These are phyloP conservation scores for Cheilosia soror DNA, from an alignment of 2,888 invertebrate genomes.

Conservation along the genomic window DNA sequence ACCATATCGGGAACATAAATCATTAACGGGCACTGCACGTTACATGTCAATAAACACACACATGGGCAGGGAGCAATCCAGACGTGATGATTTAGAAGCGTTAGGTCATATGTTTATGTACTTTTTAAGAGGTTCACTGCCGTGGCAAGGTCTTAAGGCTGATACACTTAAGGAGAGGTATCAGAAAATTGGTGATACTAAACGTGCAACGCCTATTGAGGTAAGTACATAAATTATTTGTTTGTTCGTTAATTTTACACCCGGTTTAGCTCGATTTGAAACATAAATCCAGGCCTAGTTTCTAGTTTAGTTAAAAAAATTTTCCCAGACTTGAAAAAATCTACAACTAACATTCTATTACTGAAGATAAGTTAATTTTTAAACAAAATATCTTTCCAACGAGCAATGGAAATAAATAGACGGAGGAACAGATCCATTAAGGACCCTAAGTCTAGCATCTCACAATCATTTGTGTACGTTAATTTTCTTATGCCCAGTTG, in stretches of 20 bases:
- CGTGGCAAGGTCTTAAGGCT: conserved; percentile 99
- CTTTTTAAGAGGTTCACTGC: conserved; percentile 99
- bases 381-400: too few relatives aligned
- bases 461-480: too few relatives aligned
- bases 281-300: too few relatives aligned
- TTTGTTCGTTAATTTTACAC: not conserved
- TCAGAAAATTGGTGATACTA: conserved; percentile 99
- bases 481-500: too few relatives aligned
- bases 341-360: too few relatives aligned
- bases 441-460: too few relatives aligned
- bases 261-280: too few relatives aligned
- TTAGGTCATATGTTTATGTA: conserved; percentile 99
- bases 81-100: conserved; percentile 99
- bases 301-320: too few relatives aligned
- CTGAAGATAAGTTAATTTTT: too few relatives aligned
- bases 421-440: too few relatives aligned
- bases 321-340: too few relatives aligned
- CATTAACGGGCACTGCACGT: conserved; percentile 99
- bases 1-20: conserved; percentile 99
- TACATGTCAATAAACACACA: conserved; percentile 99
- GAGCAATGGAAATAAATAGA: too few relatives aligned
- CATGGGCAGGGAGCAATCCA: conserved; percentile 99
- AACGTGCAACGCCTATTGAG: conserved; percentile 99
- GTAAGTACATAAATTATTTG: conserved; percentile 82
- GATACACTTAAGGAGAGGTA: conserved; percentile 99